Evolutionary conservation across 2,888 invertebrate species (phyloP).

Genomic region (Machimus rusticus): DNA sequence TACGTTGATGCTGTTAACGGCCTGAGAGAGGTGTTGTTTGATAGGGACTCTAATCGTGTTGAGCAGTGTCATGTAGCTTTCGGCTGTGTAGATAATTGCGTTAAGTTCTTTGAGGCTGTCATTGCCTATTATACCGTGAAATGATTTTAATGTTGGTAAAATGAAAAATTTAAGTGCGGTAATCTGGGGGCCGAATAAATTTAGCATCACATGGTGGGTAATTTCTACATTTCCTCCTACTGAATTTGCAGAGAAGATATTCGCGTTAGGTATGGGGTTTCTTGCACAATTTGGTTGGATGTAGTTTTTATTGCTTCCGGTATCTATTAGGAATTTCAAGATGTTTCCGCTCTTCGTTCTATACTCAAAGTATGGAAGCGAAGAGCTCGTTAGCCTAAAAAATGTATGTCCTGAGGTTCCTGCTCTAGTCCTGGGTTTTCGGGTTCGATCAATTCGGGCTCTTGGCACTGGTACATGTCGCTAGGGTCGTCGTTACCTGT

Average conservation of each 20-base stretch:
- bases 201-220: neutral
- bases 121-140: neutral
- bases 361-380: constrained; percentile 35
- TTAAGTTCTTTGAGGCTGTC: neutral
- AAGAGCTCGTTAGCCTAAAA: constrained; percentile 40
- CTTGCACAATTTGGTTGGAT: neutral
- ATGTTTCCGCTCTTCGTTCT: neutral
- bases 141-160: neutral
- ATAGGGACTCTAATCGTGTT: neutral
- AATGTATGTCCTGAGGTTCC: constrained; percentile 12
- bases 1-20: neutral
- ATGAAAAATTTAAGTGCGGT: neutral
- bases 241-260: neutral
- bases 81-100: neutral
- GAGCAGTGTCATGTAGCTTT: neutral
- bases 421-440: neutral
- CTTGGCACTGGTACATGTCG: neutral
- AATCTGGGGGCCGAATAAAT: neutral
- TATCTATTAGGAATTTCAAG: neutral
- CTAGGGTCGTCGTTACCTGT: neutral
- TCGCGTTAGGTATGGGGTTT: neutral
- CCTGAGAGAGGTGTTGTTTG: neutral
- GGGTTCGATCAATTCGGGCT: neutral
- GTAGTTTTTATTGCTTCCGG: neutral
- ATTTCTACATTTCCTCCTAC: neutral